Base-by-base conservation (phyloP, 1,140 invertebrate species). In the Maniola jurtina region DNA sequence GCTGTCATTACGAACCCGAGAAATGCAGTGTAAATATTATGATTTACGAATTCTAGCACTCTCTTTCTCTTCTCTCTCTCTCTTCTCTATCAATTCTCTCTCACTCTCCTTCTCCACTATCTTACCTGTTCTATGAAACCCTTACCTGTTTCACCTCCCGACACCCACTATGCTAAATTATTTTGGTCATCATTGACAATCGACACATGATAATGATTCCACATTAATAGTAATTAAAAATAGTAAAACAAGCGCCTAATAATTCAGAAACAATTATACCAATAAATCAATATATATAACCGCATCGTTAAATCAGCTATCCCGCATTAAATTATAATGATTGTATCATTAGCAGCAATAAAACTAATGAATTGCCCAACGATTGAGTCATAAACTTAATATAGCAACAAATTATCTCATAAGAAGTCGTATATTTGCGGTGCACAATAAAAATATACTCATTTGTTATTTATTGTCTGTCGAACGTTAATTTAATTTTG, bases 1-100 rank as follows among this genome's bases (percentile, higher is more conserved):
- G 88, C 88, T n/a, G 90, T 93, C 34, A 91, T 94, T 66, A 93
- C 92, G 5, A 93, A 93, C 71, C 91, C 92, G 1, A 85, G 91
- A 69, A 77, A 82, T 36, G 87, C 87, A 64, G 92, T 92, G 92
- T 93, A 83, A 90, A 61, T 50, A 45, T 59, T 59, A 15, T 42
- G 42, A 42, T 25, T 42, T 45, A 13, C 0, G 8, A 15, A 9
- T 5, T 6, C n/a, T 47, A 47, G n/a, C 10, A 14, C 4, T 7
- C 45, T 5, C 45, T 5, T 5, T 47, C 5, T 13, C 45, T 38
- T 54, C 15, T 15, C 52, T 38, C 36, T 38, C 9, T 38, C 5
- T 38, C 36, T 38, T n/a, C n/a, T n/a, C n/a, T n/a, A n/a, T n/a
- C n/a, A n/a, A n/a, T n/a, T n/a, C n/a, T n/a, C n/a, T n/a, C n/a